Base-by-base conservation (phyloP, 2,113 vertebrate genomes). In the Chascanopsetta lugubris region DNA sequence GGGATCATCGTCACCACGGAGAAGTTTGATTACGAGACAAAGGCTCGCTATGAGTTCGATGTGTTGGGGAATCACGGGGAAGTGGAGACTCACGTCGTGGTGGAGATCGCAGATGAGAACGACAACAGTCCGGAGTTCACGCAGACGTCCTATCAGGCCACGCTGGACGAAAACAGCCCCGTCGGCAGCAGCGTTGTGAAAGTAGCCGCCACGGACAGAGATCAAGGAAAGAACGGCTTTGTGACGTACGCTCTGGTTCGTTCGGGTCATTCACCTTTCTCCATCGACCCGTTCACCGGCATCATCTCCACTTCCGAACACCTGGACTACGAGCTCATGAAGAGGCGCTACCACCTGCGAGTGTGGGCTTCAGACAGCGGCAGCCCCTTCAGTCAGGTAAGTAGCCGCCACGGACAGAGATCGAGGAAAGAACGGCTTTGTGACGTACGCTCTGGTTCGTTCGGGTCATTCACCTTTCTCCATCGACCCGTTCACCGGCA, bases 331-430 rank as follows among this genome's bases (percentile, higher is more conserved):
- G 97, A 99, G 82, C 84, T 97, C 50, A 97, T 96, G 95, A 95
- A 93, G 61, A 91, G 97, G 8, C 87, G 92, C 80, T 98, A 96
- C 72, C 92, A 93, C 30, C 89, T 99, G 46, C 92, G 91, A 21
- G 91, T 99, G 18, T 96, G 95, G 94, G 97, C 97, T 0, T 96
- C 95, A 0, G 97, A 99, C 0, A 96, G 95, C 61, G 97, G 97
- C 3, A 92, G 91, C 22, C 97, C 97, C 13, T 99, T 95, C 80
- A 93, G 89, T 64, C 95, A 85, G 27, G 94, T 96, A 77, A 94
- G 89, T 0, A n/a, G n/a, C n/a, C n/a, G n/a, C n/a, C 72, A 90
- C 80, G 15, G 97, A 99, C 51, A 40, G 59, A 43, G 96, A 99
- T 50, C 75, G 76, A n/a, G 95, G 92, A 34, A 92, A 95, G 69